Evolutionary conservation across 1,140 invertebrate species (phyloP).

Genomic region (Ips nitidus): DNA sequence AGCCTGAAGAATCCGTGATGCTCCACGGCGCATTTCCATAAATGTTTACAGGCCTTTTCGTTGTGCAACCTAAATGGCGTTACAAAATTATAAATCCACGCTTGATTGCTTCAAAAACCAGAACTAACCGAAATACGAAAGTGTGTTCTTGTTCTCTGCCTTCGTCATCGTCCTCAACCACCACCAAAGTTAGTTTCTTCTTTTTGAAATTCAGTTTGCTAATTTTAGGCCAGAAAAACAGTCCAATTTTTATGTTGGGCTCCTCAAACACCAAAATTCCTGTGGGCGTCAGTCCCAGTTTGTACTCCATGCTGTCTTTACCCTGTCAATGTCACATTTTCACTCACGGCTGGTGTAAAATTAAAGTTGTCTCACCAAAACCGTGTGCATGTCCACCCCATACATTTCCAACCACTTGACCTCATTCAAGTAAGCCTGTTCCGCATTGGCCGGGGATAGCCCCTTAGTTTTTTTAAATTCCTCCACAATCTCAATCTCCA

Average conservation of each 20-base stretch:
- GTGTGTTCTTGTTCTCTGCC: constrained; percentile 91
- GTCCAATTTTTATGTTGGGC: constrained; percentile 86
- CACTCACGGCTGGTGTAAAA: background rate
- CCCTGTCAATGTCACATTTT: constrained; percentile 58
- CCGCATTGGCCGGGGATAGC: constrained; percentile 86
- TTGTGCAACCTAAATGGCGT: constrained; percentile 70
- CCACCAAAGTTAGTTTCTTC: constrained; percentile 92
- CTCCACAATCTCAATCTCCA: constrained; percentile 89
- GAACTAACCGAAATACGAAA: constrained; percentile 74
- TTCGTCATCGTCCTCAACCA: constrained; percentile 96
- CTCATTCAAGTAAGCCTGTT: constrained; percentile 89
- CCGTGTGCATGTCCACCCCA: constrained; percentile 94
- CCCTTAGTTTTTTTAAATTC: constrained; percentile 86
- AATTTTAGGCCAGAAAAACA: constrained; percentile 98
- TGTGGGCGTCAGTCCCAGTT: constrained; percentile 95
- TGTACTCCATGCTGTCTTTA: constrained; percentile 95
- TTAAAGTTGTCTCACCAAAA: constrained; percentile 61
- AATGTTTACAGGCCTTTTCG: constrained; percentile 97
- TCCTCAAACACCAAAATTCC: constrained; percentile 97
- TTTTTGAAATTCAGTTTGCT: constrained; percentile 93
- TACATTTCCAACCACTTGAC: constrained; percentile 97
- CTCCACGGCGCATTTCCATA: constrained; percentile 99
- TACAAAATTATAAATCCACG: background rate
- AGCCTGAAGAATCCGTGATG: constrained; percentile 98
- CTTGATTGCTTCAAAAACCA: background rate